Evolutionary conservation across 2,888 invertebrate genomes (phyloP).

Genomic region (Slavum lentiscoides): DNA sequence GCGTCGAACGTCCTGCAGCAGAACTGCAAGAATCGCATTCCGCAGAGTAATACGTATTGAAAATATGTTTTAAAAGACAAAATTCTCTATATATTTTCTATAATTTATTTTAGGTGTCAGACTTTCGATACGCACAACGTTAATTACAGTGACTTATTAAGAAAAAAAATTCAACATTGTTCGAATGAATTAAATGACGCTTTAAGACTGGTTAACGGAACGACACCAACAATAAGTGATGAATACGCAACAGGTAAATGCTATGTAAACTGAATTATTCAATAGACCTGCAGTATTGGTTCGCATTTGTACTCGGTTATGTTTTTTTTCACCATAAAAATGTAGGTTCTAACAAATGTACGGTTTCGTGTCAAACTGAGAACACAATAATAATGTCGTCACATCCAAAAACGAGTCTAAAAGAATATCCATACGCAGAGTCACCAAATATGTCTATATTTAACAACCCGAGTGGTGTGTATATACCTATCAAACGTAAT

Average conservation of each 20-base stretch:
- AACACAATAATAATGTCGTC: constrained; percentile 7
- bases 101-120: constrained; percentile 5
- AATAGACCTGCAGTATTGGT: background rate
- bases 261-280: background rate
- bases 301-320: background rate
- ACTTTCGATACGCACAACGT: background rate
- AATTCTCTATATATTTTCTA: background rate
- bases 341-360: constrained; percentile 8
- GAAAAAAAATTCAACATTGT: constrained; percentile 32
- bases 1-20: background rate
- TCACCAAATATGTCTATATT: constrained; percentile 5
- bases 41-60: background rate
- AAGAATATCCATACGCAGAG: constrained; percentile 13
- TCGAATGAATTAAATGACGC: constrained; percentile 36
- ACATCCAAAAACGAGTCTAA: background rate
- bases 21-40: background rate
- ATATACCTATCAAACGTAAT: background rate
- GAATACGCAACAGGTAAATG: constrained; percentile 5
- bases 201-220: constrained; percentile 3
- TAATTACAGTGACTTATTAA: background rate
- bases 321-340: too few relatives aligned
- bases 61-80: background rate
- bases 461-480: constrained; percentile 30
- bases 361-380: constrained; percentile 45
- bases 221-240: background rate